These are phyloP conservation scores for Clunio marinus DNA, from an alignment of 2,888 invertebrate genomes.

Conservation along the genomic window DNA sequence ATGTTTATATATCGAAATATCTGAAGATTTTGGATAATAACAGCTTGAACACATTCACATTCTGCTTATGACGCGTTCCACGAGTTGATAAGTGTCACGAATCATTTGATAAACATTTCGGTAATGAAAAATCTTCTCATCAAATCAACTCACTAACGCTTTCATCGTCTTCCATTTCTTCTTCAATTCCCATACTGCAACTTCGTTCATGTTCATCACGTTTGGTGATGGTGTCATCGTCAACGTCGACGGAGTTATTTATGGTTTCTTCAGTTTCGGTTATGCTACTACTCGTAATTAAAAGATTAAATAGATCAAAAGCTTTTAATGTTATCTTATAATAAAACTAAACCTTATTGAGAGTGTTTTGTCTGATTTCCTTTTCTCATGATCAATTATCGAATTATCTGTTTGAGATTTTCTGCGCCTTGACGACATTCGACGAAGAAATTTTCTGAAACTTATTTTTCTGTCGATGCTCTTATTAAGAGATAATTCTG, in stretches of 20 bases:
- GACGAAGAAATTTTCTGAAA: constrained; percentile 49
- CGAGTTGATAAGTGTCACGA: neutral
- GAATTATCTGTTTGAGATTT: constrained; percentile 41
- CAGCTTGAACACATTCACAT: too few species aligned
- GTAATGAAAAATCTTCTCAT: neutral
- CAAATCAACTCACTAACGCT: constrained; percentile 33
- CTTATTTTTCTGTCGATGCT: constrained; percentile 40
- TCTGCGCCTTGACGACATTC: constrained; percentile 50
- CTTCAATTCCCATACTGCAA: constrained; percentile 49
- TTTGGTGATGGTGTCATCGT: too few species aligned
- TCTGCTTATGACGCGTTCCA: too few species aligned
- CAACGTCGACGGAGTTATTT: constrained; percentile 20
- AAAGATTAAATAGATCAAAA: too few species aligned
- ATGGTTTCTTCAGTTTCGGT: constrained; percentile 41
- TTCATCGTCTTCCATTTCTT: constrained; percentile 50
- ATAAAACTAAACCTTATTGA: neutral
- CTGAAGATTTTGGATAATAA: too few species aligned
- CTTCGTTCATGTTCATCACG: constrained; percentile 42
- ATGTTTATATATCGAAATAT: too few species aligned
- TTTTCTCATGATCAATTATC: neutral
- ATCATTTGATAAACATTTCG: constrained; percentile 23
- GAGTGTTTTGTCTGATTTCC: neutral
- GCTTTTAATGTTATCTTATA: too few species aligned
- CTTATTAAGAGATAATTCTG: neutral
- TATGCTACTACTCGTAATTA: constrained; percentile 41